Percentiles rank a stretch among this genome's conserved stretches.
Conservation (phyloP, 2,113 vertebrate species). For the Misgurnus mizolepis region DNA sequence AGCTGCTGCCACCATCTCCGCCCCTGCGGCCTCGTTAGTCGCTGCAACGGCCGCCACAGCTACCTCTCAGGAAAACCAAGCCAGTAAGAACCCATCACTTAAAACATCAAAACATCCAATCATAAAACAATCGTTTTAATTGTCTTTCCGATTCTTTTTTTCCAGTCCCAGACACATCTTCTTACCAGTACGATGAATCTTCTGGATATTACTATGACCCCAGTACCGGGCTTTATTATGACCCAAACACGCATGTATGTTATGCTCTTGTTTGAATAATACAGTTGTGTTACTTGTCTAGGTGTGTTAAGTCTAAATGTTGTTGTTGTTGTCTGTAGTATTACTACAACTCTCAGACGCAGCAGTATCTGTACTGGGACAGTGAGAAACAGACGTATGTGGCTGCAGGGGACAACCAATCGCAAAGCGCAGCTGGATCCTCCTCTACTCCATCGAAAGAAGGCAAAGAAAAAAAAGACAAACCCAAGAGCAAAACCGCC, state of each 20-base stretch:
- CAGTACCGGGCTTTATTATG: constrained; percentile 92
- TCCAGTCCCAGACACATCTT: constrained; percentile 85
- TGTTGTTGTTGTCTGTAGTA: constrained; percentile 74
- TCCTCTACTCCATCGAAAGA: constrained; percentile 62
- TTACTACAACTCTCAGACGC: constrained; percentile 96
- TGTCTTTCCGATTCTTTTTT: neutral
- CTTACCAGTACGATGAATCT: constrained; percentile 95
- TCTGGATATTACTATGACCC: constrained; percentile 98
- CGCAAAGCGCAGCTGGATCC: neutral
- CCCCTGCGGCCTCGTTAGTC: constrained; percentile 49
- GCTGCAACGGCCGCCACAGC: constrained; percentile 49
- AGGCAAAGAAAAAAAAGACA: constrained; percentile 94
- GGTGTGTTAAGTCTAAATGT: neutral
- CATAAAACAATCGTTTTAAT: neutral
- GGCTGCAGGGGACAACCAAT: constrained; percentile 71
- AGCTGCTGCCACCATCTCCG: constrained; percentile 31
- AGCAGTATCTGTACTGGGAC: constrained; percentile 99
- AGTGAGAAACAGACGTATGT: constrained; percentile 92
- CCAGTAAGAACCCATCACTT: constrained; percentile 23
- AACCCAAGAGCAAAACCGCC: constrained; percentile 98
- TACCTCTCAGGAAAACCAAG: constrained; percentile 27
- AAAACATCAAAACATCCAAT: neutral
- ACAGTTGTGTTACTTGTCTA: neutral
- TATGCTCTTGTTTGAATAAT: neutral
- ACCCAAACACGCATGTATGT: constrained; percentile 92